A percentile compares a stretch with the other conserved stretches of the same genome.
These are phyloP conservation scores for Raillietiella orientalis DNA, from an alignment of 2,888 invertebrate genomes.

Conservation along the genomic window DNA sequence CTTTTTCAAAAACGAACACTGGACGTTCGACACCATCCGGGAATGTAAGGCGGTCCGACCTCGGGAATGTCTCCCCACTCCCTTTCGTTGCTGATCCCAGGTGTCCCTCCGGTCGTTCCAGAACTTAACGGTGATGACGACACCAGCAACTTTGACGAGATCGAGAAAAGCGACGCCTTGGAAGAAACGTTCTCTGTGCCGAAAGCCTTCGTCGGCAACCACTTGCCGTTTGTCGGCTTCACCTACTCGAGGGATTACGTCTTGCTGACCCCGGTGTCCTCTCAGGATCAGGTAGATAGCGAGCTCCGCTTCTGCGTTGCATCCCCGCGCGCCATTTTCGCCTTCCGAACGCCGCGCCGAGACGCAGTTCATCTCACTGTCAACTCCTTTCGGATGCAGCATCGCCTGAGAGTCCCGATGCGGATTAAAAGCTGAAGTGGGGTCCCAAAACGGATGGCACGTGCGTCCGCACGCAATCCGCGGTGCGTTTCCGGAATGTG, in stretches of 20 bases:
- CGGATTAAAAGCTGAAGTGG: too few relatives aligned
- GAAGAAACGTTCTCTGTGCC: slow-evolving; percentile 86
- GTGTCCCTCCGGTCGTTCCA: slow-evolving; percentile 80
- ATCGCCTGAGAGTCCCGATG: too few relatives aligned
- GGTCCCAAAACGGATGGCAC: too few relatives aligned
- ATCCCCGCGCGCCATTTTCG: too few relatives aligned
- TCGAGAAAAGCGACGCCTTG: slow-evolving; percentile 67
- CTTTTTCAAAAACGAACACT: slow-evolving; percentile 86
- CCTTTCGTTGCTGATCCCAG: slow-evolving; percentile 9
- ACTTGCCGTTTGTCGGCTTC: slow-evolving; percentile 91
- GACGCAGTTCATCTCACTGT: too few relatives aligned
- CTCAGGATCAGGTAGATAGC: too few relatives aligned
- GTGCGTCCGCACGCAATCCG: too few relatives aligned
- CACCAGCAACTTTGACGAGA: slow-evolving; percentile 91
- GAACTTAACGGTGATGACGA: slow-evolving; percentile 86
- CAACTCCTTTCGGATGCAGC: too few relatives aligned
- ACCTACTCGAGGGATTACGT: slow-evolving; percentile 86
- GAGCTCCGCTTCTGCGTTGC: too few relatives aligned
- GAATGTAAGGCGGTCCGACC: slow-evolving; percentile 40
- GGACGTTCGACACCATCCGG: slow-evolving; percentile 85
- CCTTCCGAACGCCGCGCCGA: too few relatives aligned
- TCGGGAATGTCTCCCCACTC: too few relatives aligned
- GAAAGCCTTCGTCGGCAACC: slow-evolving; percentile 92
- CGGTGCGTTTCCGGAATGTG: too few relatives aligned
- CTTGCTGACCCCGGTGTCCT: slow-evolving; percentile 7